Base-by-base conservation (phyloP, 2,888 invertebrate species). In the Macaria notata region DNA sequence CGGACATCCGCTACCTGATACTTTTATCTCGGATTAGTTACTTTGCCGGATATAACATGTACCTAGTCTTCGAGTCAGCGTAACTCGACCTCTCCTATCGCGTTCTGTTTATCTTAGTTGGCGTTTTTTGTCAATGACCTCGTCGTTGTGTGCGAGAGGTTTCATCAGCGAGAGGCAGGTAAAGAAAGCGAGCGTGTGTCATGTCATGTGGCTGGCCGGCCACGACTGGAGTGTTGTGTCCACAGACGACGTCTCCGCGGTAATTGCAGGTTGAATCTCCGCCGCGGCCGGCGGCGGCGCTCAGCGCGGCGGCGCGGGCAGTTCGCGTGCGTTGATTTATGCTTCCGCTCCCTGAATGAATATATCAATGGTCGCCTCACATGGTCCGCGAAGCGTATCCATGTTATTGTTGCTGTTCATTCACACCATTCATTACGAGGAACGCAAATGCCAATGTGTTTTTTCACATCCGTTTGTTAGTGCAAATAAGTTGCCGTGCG, bases 291-390 rank as follows among this genome's bases (percentile, higher is more conserved):
- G n/a, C 49, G 66, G 69, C 69, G 70, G 69, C 70, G 69, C 74
- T 74, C 70, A 66, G 71, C 71, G 61, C 65, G 66, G 38, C 38
- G 38, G 71, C 68, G 38, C 19, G 19, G 33, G 41, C 72, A 66
- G 74, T 80, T 77, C 77, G 77, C 77, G 76, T 73, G 74, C 79
- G 79, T 76, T 86, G 85, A 87, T 88, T 88, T 87, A 88, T 86
- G 82, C 81, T 81, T 88, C 88, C 89, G 84, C 78, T 78, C 68
- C 68, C 67, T 87, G 86, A 88, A 88, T 86, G 84, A 81, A 86
- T 79, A 81, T 81, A 85, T 85, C 80, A 87, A 84, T 82, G 83
- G 79, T 72, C 79, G 76, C 74, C 79, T 80, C 81, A 79, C 79
- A 83, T 79, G 83, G 78, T 72, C 71, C 75, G 76, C 69, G 66